Evolutionary conservation across 2,113 vertebrate genomes (phyloP), one percentile per base, ranked within the genome.

Genomic region (Myotis brandtii): DNA sequence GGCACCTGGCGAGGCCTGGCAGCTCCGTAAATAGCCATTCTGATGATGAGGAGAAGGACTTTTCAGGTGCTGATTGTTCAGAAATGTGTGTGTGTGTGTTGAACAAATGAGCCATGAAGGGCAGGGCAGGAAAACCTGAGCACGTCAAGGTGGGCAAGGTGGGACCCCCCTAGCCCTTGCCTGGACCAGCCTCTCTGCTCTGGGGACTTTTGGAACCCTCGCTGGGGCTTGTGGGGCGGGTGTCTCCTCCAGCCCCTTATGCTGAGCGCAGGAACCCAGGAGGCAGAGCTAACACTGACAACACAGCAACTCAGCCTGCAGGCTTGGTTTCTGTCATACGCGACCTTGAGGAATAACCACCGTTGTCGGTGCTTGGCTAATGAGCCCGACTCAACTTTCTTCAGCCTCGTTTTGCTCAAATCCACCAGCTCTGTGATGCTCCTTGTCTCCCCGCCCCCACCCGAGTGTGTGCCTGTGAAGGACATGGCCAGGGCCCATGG

Each of bases 281-380:
- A 94, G 18, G 84, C 69, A 67, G 80, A 48, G n/a, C 75, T 95
- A 87, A 94, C 91, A 84, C 89, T 90, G 94, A 96, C 87, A 76
- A 97, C 95, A 93, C 83, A 95, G 91, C 92, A 95, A 97, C 2
- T 95, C 70, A 95, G 92, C 89, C 95, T 17, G 86, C 94, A 97
- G 96, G 92, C 64, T 96, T 93, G 87, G 96, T 97, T 97, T 98
- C 94, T 97, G 97, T 96, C 97, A 97, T 96, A 56, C 56, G 76
- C 89, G 95, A 97, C 96, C 96, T 98, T 98, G 96, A 98, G 98
- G 98, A 98, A 98, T 97, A 98, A 98, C 97, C 95, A 95, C 92
- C 56, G 93, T 96, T 96, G 96, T 97, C 93, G 97, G 87, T 84
- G 96, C 77, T 94, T 85, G 86, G 95, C 82, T 97, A 96, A 97